These are phyloP conservation scores for Mellivora capensis DNA, from an alignment of 2,113 vertebrate species.

Conservation along the genomic window DNA sequence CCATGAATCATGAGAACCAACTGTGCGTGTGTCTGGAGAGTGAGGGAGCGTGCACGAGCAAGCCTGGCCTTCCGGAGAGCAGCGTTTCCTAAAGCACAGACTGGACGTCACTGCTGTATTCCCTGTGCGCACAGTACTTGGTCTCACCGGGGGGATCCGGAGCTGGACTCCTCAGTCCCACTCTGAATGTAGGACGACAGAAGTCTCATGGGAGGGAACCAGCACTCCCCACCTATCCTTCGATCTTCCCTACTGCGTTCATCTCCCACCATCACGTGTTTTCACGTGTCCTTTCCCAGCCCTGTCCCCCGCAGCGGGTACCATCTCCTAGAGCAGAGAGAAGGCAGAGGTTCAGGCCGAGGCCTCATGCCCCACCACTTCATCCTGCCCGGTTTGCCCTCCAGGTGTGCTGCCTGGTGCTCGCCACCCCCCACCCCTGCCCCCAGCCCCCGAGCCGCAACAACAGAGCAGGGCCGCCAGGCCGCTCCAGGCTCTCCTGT, in stretches of 20 bases:
- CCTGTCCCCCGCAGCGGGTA: not conserved
- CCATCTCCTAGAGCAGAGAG: not conserved
- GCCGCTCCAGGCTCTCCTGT: not conserved
- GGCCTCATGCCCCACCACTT: not conserved
- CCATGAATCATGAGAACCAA: not conserved
- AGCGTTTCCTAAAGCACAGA: not conserved
- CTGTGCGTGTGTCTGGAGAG: not conserved
- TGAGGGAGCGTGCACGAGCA: rapidly evolving
- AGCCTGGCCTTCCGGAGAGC: not conserved
- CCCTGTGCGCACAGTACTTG: rapidly evolving
- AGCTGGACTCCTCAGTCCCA: not conserved
- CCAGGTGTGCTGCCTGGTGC: not conserved
- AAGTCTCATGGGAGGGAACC: not conserved
- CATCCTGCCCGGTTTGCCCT: not conserved
- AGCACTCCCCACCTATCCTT: not conserved
- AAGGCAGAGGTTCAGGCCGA: not conserved
- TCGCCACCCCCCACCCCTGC: too few relatives aligned
- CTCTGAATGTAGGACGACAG: not conserved
- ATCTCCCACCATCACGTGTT: not conserved
- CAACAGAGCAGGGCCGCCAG: not conserved
- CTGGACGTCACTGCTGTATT: too few relatives aligned
- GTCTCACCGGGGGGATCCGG: not conserved
- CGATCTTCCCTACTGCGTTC: not conserved
- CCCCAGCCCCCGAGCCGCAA: too few relatives aligned
- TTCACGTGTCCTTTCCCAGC: not conserved